Evolutionary conservation across 2,888 invertebrate genomes (phyloP), one percentile per base, ranked within the genome.

Genomic region (Conistra vaccinii): DNA sequence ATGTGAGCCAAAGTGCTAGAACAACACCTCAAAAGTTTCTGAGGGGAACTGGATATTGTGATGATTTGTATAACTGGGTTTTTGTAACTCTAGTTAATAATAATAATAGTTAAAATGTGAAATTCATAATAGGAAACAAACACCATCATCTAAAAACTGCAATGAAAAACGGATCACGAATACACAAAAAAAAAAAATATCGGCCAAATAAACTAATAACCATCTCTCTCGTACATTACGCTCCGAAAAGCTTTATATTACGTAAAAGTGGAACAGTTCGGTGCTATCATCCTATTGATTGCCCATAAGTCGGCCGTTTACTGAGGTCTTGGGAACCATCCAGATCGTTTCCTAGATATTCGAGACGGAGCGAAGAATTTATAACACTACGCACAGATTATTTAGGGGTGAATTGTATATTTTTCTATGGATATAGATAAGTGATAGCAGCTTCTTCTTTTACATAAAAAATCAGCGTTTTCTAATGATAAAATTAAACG

Each of bases 291-390:
- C 80, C 69, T 80, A 82, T 85, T 75, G 83, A 82, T 84, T 76
- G 57, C 57, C 71, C 76, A 82, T 84, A 82, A 76, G 69, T 76
- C 73, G 71, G 71, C 69, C 73, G 68, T 79, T 78, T 76, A 72
- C 73, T 26, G 61, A 79, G 73, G 79, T 76, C 76, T 79, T 70
- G 75, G 79, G 82, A 79, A 65, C 75, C 72, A 72, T 82, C 83
- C 83, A 83, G 81, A 81, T 83, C 78, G 83, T 74, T 81, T 74
- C 55, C 67, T 51, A 70, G 81, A 83, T 74, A 81, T 68, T 78
- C 45, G 60, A 57, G 62, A 70, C 26, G 53, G 61, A 62, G 69
- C 53, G 35, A 20, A 39, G 67, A 74, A 81, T 83, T 74, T 81
- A 81, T 78, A 60, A 78, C 67, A 73, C 35, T 55, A 58, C 32